These are phyloP conservation scores for Pristionchus maxplancki DNA, from an alignment of 2,888 invertebrate species.

Conservation along the genomic window DNA sequence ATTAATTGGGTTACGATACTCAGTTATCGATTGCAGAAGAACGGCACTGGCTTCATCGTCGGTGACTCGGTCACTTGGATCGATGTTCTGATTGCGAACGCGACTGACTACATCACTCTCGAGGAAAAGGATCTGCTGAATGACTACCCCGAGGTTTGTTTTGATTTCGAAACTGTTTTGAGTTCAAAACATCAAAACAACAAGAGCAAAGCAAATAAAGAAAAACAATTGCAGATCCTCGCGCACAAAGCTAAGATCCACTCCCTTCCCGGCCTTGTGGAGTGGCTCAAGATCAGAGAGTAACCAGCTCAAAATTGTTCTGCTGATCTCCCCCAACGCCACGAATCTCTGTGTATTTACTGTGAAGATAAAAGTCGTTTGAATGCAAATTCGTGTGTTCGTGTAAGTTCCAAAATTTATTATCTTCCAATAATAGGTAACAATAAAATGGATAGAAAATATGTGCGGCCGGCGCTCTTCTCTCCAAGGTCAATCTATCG, in stretches of 20 bases:
- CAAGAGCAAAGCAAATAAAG: neutral
- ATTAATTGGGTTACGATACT: too few species aligned
- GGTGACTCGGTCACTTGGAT: conserved; percentile 67
- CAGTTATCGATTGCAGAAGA: conserved; percentile 48
- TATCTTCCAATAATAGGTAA: too few species aligned
- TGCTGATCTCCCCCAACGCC: too few species aligned
- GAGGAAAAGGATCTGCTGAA: conserved; percentile 63
- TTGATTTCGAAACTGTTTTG: neutral
- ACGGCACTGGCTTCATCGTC: conserved; percentile 66
- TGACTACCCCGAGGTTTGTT: conserved; percentile 60
- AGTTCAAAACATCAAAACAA: neutral
- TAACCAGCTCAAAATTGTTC: neutral
- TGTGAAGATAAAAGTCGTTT: too few species aligned
- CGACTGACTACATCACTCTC: conserved; percentile 58
- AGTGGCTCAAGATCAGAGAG: conserved; percentile 65
- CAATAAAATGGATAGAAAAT: too few species aligned
- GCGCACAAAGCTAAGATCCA: conserved; percentile 69
- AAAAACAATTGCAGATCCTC: neutral
- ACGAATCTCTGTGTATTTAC: too few species aligned
- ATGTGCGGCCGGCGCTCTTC: too few species aligned
- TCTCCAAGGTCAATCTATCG: too few species aligned
- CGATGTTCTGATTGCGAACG: conserved; percentile 67
- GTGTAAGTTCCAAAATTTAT: too few species aligned
- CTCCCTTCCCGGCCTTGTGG: conserved; percentile 63
- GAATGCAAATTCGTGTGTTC: too few species aligned